Evolutionary conservation across 2,888 invertebrate species (phyloP).

Genomic region (Allacma fusca): DNA sequence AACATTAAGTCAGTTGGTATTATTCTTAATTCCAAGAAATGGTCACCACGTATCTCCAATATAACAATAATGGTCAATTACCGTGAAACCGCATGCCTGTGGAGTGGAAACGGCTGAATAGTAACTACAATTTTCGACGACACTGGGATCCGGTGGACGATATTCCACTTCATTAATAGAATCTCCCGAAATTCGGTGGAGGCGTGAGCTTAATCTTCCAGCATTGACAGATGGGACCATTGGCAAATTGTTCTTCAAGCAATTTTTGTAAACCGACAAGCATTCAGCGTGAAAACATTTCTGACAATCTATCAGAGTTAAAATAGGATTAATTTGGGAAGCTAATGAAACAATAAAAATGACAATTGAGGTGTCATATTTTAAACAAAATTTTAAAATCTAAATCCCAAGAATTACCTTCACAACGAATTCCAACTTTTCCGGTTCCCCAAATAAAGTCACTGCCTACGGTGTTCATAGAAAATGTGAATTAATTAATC

Average conservation of each 20-base stretch:
- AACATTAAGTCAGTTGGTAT: not conserved
- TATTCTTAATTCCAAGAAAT: no score
- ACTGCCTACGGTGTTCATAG: constrained; percentile 66
- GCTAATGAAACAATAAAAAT: no score
- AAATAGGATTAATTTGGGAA: not conserved
- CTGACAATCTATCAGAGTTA: constrained; percentile 52
- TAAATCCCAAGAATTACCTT: constrained; percentile 67
- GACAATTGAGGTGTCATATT: not conserved
- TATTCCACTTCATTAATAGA: constrained; percentile 43
- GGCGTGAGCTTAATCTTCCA: constrained; percentile 28
- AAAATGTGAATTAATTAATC: constrained; percentile 47
- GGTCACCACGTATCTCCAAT: no score
- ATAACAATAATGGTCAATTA: constrained; percentile 27
- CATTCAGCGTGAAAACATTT: constrained; percentile 57
- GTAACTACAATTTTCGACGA: constrained; percentile 46
- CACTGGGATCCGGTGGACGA: constrained; percentile 48
- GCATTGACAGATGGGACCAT: constrained; percentile 20
- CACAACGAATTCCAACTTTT: constrained; percentile 70
- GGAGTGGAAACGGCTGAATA: constrained; percentile 47
- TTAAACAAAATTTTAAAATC: not conserved
- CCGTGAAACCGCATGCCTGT: constrained; percentile 36
- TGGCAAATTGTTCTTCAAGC: constrained; percentile 28
- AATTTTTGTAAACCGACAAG: constrained; percentile 48
- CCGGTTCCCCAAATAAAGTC: constrained; percentile 74
- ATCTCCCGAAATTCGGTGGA: constrained; percentile 43